These are phyloP conservation scores for Meghimatium bilineatum DNA, from an alignment of 2,888 invertebrate species.

Conservation along the genomic window DNA sequence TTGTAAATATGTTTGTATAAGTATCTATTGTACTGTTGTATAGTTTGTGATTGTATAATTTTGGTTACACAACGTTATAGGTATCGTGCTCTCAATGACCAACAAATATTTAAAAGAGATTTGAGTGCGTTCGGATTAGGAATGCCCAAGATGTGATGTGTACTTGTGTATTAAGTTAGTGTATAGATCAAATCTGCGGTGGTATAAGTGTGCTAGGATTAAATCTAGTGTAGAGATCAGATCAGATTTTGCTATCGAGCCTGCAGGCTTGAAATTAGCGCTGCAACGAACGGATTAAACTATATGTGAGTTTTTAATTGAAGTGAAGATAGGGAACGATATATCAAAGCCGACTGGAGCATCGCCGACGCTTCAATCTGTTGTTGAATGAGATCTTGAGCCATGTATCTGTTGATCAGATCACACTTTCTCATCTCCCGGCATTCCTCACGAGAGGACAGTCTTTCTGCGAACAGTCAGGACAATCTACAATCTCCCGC, in stretches of 20 bases:
- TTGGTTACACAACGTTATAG: background rate
- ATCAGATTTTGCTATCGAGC: background rate
- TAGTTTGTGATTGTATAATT: background rate
- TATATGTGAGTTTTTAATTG: background rate
- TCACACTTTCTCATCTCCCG: background rate
- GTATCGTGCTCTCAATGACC: too few relatives aligned
- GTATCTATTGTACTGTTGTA: too few relatives aligned
- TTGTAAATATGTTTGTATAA: too few relatives aligned
- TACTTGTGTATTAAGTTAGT: slow-evolving; percentile 1
- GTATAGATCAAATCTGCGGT: background rate
- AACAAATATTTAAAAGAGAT: background rate
- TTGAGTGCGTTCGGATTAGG: slow-evolving; percentile 21
- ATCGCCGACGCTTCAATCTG: background rate
- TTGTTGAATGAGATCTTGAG: background rate
- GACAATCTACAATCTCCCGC: background rate
- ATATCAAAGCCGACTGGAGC: background rate
- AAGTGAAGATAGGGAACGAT: background rate
- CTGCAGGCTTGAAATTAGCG: slow-evolving; percentile 23
- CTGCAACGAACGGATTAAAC: slow-evolving; percentile 10
- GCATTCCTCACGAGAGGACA: background rate
- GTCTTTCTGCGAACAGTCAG: background rate
- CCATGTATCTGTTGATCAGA: slow-evolving; percentile 5
- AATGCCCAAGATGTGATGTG: background rate
- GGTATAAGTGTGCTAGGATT: background rate
- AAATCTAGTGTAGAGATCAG: slow-evolving; percentile 9